Evolutionary conservation across 2,888 invertebrate genomes (phyloP), one percentile per base, ranked within the genome.

Genomic region (Cheilosia urbana): DNA sequence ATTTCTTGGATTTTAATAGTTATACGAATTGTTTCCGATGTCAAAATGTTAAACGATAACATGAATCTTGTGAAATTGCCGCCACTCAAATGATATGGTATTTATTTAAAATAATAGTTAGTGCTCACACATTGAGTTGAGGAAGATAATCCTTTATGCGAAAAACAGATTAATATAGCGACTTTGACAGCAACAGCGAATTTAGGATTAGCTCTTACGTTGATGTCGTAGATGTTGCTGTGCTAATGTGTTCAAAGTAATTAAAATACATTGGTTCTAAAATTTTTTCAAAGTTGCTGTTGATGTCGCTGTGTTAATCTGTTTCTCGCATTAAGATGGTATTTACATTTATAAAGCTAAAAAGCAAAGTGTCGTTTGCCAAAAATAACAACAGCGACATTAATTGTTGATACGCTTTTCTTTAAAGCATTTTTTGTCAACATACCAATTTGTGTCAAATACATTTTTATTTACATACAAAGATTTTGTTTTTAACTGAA

Each of bases 61-160:
- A 51, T 51, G 24, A 51, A 51, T 51, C 24, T 51, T 51, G 51
- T 24, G 19, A 51, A 27, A 27, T 51, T 57, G 24, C 9, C 45
- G n/a, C 51, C 6, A 15, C 13, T 27, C 24, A 27, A 27, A 11
- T 51, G 11, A 47, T 11, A 13, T 1, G 6, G 3, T 42, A 4
- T 42, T n/a, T 4, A 42, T n/a, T 42, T n/a, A 47, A 37, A 47
- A 17, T 17, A 17, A 47, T 19, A 19, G 17, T 5, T 7, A 47
- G 15, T 15, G 24, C 11, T 21, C 15, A 5, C 15, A 2, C 13
- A 4, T 51, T 24, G 13, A 21, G 11, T 13, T 51, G 2, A 51
- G 24, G 15, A 24, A 21, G 24, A 51, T 27, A 51, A 51, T 51
- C 51, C 51, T n/a, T 51, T n/a, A n/a, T n/a, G n/a, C n/a, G n/a